Evolutionary conservation across 2,888 invertebrate genomes (phyloP), one percentile per base, ranked within the genome.

Genomic region (Polietes domitor): DNA sequence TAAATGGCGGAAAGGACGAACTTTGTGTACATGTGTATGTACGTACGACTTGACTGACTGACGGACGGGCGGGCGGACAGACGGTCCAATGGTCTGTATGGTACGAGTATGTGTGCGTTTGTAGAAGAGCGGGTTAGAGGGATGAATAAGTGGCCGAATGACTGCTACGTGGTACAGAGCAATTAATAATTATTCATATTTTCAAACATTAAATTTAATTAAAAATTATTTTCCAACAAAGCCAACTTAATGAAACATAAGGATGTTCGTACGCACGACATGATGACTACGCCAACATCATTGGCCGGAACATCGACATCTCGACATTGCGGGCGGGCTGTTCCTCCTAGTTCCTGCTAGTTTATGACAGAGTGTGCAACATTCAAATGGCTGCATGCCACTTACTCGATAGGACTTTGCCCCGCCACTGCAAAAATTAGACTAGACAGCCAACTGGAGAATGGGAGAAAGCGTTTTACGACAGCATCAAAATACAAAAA

Each of bases 121-220:
- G 32, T 3, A 37, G 37, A 9, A 37, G 32, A 50, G 24, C 41
- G 68, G 68, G 68, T 68, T 68, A 24, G 21, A 24, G 68, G 43
- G 4, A 21, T 43, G 68, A 50, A 50, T 17, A 50, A 72, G 50
- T 72, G 53, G 53, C 26, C 63, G 12, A 63, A 73, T 41, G 63
- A 63, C 63, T 75, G 28, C n/a, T 61, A 75, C 74, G 43, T 58
- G 75, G 41, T 76, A 63, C 41, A 61, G 53, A 76, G 71, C 70
- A 80, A 75, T 80, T 75, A 80, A 80, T 71, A 71, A 76, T 76
- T 76, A 80, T 80, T 76, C 75, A 71, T 80, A 76, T 76, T 80
- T 76, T 71, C 53, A 71, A 76, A 71, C 75, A 76, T 71, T 80
- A 71, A 80, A 80, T 80, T 80, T 80, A 76, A 80, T 80, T 80